Percentiles rank a stretch among this genome's conserved stretches.
Evolutionary conservation across 2,888 invertebrate genomes (phyloP).

Genomic region (Smittia aterrima): DNA sequence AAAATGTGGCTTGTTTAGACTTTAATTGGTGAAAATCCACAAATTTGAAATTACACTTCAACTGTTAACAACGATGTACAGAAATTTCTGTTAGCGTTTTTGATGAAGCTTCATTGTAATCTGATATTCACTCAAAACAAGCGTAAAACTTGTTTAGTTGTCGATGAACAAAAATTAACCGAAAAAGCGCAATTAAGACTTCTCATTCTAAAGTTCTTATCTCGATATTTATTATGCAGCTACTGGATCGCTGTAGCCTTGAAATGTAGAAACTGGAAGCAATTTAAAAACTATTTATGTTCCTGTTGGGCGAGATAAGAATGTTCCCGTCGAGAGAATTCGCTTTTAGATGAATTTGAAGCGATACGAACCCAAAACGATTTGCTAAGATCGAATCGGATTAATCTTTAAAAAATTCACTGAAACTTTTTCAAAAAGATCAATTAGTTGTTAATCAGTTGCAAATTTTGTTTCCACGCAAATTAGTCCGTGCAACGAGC

Average conservation of each 20-base stretch:
- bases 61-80: neutral
- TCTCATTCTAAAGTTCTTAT: conserved; percentile 4
- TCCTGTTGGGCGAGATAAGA: no score
- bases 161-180: neutral
- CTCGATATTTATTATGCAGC: conserved; percentile 25
- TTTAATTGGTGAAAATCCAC: neutral
- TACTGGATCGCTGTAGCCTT: conserved; percentile 7
- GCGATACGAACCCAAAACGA: no score
- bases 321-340: no score
- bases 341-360: no score
- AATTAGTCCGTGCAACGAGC: neutral
- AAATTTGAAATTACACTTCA: neutral
- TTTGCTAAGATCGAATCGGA: no score
- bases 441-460: conserved; percentile 22
- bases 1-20: neutral
- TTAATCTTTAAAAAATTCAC: neutral
- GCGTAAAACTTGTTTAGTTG: neutral
- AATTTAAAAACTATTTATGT: no score
- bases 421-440: neutral
- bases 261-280: neutral
- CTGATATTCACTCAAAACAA: neutral
- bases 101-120: neutral
- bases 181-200: conserved; percentile 16
- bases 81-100: neutral
- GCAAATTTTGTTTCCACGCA: neutral